These are phyloP conservation scores for Cyanoderma ruficeps DNA, from an alignment of 2,113 vertebrate genomes.

Conservation along the genomic window DNA sequence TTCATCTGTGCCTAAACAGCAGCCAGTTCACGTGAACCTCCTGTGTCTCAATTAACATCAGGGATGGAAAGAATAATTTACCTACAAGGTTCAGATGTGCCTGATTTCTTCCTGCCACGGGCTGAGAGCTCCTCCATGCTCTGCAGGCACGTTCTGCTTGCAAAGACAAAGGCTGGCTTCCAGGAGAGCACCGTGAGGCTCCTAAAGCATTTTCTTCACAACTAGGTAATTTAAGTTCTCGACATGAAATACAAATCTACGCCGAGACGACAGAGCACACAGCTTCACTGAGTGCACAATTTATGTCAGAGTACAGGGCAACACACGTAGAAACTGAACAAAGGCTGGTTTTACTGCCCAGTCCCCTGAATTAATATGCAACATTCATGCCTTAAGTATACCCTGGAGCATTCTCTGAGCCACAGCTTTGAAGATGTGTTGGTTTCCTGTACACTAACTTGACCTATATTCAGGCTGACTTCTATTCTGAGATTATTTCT, in stretches of 20 bases:
- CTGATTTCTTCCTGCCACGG: background rate
- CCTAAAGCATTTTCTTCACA: background rate
- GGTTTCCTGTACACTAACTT: conserved; percentile 37
- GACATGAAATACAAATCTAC: background rate
- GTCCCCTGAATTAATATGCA: conserved; percentile 54
- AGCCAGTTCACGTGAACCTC: background rate
- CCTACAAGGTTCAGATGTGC: background rate
- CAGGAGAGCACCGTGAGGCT: background rate
- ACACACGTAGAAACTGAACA: background rate
- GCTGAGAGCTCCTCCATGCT: background rate
- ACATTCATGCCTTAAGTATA: conserved; percentile 4
- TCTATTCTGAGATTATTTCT: conserved; percentile 46
- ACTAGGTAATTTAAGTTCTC: background rate
- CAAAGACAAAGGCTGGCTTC: background rate
- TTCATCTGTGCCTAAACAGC: background rate
- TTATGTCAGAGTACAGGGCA: background rate
- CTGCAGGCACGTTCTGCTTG: background rate
- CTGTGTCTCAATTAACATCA: background rate
- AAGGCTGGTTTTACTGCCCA: conserved; percentile 34
- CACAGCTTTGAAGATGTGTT: conserved; percentile 45
- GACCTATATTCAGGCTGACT: conserved; percentile 51
- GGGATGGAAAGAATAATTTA: background rate
- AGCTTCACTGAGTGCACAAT: background rate
- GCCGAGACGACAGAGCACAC: background rate
- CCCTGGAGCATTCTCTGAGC: conserved; percentile 26